phyloP scores from a whole-genome alignment of 2,797 vertebrate genomes.

The Tiaroga cobitis region DNA sequence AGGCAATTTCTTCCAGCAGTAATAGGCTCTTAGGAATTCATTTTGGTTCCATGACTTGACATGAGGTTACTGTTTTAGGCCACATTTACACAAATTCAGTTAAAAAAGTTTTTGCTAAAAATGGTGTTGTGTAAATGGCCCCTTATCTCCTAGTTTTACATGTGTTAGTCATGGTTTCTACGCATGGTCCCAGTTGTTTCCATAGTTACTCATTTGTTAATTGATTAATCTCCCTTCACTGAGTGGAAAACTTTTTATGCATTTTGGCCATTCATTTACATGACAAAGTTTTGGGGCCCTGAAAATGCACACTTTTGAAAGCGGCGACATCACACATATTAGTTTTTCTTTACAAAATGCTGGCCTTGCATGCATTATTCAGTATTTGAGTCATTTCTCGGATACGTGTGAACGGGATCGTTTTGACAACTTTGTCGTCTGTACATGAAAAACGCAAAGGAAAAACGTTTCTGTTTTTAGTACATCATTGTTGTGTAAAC shows the following conservation, averaged over 20 bases:
- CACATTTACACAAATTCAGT: too few species aligned
- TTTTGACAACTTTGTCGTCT: background rate
- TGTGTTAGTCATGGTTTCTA: too few species aligned
- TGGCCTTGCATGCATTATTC: background rate
- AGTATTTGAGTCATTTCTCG: accelerated
- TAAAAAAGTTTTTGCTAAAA: background rate
- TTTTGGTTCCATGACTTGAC: too few species aligned
- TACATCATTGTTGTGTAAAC: background rate
- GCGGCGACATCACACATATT: background rate
- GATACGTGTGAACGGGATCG: background rate
- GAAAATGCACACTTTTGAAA: too few species aligned
- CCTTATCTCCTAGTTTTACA: too few species aligned
- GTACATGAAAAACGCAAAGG: background rate
- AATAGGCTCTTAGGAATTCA: too few species aligned
- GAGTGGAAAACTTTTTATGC: background rate
- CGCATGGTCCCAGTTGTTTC: too few species aligned
- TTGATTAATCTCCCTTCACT: background rate
- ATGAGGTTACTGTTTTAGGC: too few species aligned
- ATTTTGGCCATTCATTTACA: background rate
- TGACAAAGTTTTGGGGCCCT: too few species aligned
- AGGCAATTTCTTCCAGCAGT: too few species aligned
- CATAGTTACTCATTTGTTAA: too few species aligned
- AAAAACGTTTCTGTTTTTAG: background rate
- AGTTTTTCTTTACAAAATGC: background rate
- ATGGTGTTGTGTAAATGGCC: background rate